phyloP scores from a whole-genome alignment of 2,888 invertebrate genomes.

The Neuroscelio doddi region DNA sequence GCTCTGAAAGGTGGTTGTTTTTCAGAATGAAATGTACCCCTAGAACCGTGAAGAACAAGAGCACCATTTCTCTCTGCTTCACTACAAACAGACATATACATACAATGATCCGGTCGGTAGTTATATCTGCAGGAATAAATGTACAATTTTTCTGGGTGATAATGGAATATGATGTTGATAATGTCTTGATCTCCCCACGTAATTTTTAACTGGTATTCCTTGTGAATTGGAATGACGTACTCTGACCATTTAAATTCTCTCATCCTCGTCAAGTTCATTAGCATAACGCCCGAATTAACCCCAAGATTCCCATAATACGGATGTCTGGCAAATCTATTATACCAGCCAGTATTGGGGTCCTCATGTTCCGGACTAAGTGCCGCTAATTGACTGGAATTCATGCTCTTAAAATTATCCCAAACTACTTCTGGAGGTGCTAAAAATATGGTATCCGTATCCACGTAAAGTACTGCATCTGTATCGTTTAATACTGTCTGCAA shows the following conservation, averaged over 20 bases:
- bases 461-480: slow-evolving; percentile 90
- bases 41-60: slow-evolving; percentile 90
- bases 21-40: slow-evolving; percentile 87
- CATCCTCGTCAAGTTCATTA: slow-evolving; percentile 97
- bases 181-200: slow-evolving; percentile 99
- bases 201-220: slow-evolving; percentile 87
- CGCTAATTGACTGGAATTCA: slow-evolving; percentile 90
- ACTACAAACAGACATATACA: slow-evolving; percentile 92
- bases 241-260: slow-evolving; percentile 88
- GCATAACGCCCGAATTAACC: slow-evolving; percentile 96
- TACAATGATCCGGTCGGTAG: slow-evolving; percentile 96
- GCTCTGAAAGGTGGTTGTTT: slow-evolving; percentile 90
- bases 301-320: slow-evolving; percentile 93
- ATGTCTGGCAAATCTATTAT: slow-evolving; percentile 95
- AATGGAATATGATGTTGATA: slow-evolving; percentile 91
- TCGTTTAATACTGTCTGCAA: slow-evolving; percentile 84
- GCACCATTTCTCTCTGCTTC: slow-evolving; percentile 82
- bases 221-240: slow-evolving; percentile 87
- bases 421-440: slow-evolving; percentile 86
- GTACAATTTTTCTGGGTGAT: slow-evolving; percentile 85
- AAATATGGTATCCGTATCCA: slow-evolving; percentile 94
- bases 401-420: slow-evolving; percentile 86
- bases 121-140: slow-evolving; percentile 91
- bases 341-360: slow-evolving; percentile 95
- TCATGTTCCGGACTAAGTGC: slow-evolving; percentile 93